A percentile compares a stretch with the other conserved stretches of the same genome.
Evolutionary conservation across 2,113 vertebrate species (phyloP).

Genomic region (Limanda limanda): DNA sequence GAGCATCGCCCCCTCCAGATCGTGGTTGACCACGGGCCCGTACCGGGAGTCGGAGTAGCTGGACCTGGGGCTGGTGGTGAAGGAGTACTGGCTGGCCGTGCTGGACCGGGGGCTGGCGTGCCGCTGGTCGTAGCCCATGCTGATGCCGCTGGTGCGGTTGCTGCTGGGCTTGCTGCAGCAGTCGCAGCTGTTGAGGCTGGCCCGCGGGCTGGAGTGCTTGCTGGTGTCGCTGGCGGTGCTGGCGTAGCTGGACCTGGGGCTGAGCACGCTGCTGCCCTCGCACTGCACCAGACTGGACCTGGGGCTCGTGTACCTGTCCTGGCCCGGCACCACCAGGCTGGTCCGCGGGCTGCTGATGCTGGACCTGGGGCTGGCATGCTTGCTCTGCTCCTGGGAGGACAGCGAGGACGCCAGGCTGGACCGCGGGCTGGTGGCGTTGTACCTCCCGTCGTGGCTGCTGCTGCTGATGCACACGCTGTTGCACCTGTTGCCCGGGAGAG

Average conservation of each 20-base stretch:
- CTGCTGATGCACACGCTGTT: constrained; percentile 79
- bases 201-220: constrained; percentile 90
- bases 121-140: constrained; percentile 96
- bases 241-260: constrained; percentile 90
- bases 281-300: constrained; percentile 85
- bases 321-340: constrained; percentile 83
- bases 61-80: constrained; percentile 86
- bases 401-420: constrained; percentile 83
- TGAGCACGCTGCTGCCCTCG: constrained; percentile 83
- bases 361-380: constrained; percentile 86
- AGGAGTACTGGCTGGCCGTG: constrained; percentile 88
- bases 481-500: constrained; percentile 79
- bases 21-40: constrained; percentile 76
- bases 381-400: constrained; percentile 84
- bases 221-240: constrained; percentile 93
- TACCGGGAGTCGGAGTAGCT: constrained; percentile 87
- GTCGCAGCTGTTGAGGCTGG: constrained; percentile 91
- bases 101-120: constrained; percentile 92
- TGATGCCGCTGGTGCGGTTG: constrained; percentile 96
- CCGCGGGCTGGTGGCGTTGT: constrained; percentile 81
- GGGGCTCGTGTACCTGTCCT: constrained; percentile 86
- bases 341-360: constrained; percentile 86
- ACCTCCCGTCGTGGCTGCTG: constrained; percentile 79
- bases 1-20: constrained; percentile 74
- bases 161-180: constrained; percentile 91